Base-by-base conservation (phyloP, 2,888 invertebrate species). In the Helleia helle region DNA sequence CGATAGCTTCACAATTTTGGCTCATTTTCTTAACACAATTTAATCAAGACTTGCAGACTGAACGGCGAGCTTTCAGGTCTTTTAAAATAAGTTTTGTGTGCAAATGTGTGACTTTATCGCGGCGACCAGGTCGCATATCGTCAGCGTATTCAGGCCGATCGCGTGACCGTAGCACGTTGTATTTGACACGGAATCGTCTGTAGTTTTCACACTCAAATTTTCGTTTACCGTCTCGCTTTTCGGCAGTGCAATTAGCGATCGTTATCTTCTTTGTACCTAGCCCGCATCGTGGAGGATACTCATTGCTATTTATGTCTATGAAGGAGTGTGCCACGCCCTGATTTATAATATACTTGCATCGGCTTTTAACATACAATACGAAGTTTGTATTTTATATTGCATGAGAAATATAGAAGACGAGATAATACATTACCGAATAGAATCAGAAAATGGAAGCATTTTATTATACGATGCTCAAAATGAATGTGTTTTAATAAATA, bases 191-290 rank as follows among this genome's bases (percentile, higher is more conserved):
- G 59, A 59, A 70, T 63, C 58, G 65, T 65, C 64, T 61, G 70
- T 70, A 69, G 70, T 72, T 75, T 74, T 74, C 71, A 67, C 77
- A 76, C 79, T 74, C 70, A 71, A 74, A 79, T 72, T 71, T 74
- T 73, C 68, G 65, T 70, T 65, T 62, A 66, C 59, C 61, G 60
- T 62, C 68, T 63, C 65, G 71, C 61, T 67, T 73, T 77, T 66
- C 66, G 70, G 73, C 63, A 59, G 46, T 63, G 66, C 75, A 76
- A 79, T 80, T 79, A 75, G 59, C 54, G 79, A 79, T 80, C 49
- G 69, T 65, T 76, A 77, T 77, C 77, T 68, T 40, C 26, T 44
- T 40, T 40, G 40, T 38, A 34, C 34, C 22, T 31, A 24, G 34
- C 40, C 40, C 34, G 26, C 34, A 41, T 12, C 36, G 27, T 18